Base-by-base conservation (phyloP, 64 coral and sea anemone genomes). In the Montipora efflorescens region DNA sequence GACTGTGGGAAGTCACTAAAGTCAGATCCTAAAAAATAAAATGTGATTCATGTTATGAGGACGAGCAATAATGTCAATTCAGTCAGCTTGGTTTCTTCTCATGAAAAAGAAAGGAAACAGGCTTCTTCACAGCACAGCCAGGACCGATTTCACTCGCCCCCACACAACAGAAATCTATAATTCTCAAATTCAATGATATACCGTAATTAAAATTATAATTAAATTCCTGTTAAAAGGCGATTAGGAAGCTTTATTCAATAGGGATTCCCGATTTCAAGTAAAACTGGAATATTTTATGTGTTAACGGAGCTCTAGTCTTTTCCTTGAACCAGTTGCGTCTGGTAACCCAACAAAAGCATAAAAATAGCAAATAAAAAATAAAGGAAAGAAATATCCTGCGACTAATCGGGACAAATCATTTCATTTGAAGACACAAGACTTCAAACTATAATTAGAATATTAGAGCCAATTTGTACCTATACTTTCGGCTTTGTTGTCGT, bases 381-480 rank as follows among this genome's bases (percentile, higher is more conserved):
- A 76, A 76, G 9, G 11, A 46, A 36, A 76, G 46, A 45, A 76
- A 8, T 47, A 14, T 0, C 14, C 59, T 48, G 3, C 9, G 36
- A 8, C 4, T 0, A 44, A 28, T 47, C 4, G 36, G 36, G 36
- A 36, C 36, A 36, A 36, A 36, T 36, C 36, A 36, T 36, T 36
- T 36, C 36, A 67, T 67, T 84, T 84, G 3, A 67, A 47, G 81
- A 7, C 59, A 3, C 1, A 16, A 71, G 66, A 86, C 47, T 86
- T 86, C 45, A 71, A 22, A 11, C 2, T 69, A 18, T 84, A 86
- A 86, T 86, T 86, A n/a, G 16, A 71, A 70, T 72, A 86, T 86
- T 86, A 86, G 82, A 45, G 82, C 82, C 67, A 86, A 86, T 86
- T 86, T 86, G 46, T 46, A 72, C 82, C 44, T 22, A 20, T 0